These are phyloP conservation scores for Apamea sordens DNA, from an alignment of 2,888 invertebrate species.

Conservation along the genomic window DNA sequence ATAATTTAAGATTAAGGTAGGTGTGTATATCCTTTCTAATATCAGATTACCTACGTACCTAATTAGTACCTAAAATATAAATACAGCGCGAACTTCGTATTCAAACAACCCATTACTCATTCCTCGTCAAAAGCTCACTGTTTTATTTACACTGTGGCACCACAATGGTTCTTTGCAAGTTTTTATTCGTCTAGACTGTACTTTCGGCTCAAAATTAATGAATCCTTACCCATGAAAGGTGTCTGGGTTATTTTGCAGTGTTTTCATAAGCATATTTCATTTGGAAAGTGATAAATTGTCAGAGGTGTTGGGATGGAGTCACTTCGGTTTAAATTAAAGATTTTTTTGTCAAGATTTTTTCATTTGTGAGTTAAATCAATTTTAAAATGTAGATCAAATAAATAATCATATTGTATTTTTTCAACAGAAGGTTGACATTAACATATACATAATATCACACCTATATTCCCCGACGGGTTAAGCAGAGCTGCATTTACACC, in stretches of 20 bases:
- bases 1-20: too few species aligned
- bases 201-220: constrained; percentile 64
- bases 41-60: neutral
- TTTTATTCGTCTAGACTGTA: constrained; percentile 67
- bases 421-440: neutral
- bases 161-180: constrained; percentile 51
- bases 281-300: constrained; percentile 54
- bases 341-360: constrained; percentile 9
- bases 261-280: constrained; percentile 60
- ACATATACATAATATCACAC: neutral
- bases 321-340: neutral
- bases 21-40: neutral
- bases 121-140: constrained; percentile 34
- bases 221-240: constrained; percentile 56
- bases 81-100: neutral
- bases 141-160: constrained; percentile 40
- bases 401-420: neutral
- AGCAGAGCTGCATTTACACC: neutral
- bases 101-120: constrained; percentile 48
- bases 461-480: neutral
- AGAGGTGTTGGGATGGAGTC: constrained; percentile 12
- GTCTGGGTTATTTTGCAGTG: constrained; percentile 60
- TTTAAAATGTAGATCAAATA: neutral
- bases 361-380: neutral
- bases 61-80: constrained; percentile 7